phyloP scores from a whole-genome alignment of 2,113 vertebrate species.

The Corythornis vintsioides region DNA sequence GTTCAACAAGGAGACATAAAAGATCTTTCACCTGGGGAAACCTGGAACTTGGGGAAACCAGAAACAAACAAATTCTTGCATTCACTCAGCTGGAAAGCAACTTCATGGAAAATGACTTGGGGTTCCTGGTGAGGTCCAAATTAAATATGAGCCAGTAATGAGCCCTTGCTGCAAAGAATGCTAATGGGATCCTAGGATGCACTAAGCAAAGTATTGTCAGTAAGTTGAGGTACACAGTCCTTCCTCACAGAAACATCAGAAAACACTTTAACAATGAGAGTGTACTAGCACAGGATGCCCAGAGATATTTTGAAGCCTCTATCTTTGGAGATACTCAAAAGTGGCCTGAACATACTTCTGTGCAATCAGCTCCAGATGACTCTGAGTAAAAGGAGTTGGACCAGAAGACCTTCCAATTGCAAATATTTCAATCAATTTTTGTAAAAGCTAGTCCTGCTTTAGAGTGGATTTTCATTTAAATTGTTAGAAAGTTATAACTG shows the following conservation, averaged over 20 bases:
- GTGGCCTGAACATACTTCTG: accelerated
- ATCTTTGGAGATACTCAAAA: neutral
- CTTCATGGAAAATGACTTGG: neutral
- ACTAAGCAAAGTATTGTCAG: neutral
- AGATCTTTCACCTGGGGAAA: neutral
- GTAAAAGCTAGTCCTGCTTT: neutral
- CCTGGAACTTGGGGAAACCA: too few species aligned
- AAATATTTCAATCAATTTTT: neutral
- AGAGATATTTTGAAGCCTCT: neutral
- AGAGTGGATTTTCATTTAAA: neutral
- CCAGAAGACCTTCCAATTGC: neutral
- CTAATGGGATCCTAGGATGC: neutral
- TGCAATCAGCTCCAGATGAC: neutral
- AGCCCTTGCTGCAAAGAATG: neutral
- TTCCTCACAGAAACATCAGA: neutral
- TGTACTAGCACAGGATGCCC: neutral
- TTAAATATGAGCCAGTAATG: accelerated
- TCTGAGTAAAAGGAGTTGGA: neutral
- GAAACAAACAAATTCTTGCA: neutral
- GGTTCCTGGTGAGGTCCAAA: neutral
- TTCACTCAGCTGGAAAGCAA: neutral
- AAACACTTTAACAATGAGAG: neutral
- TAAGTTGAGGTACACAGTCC: neutral
- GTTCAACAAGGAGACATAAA: neutral
- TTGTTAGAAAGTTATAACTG: neutral